These are phyloP conservation scores for Cyanistes caeruleus DNA, from an alignment of 2,113 vertebrate species.

Conservation along the genomic window DNA sequence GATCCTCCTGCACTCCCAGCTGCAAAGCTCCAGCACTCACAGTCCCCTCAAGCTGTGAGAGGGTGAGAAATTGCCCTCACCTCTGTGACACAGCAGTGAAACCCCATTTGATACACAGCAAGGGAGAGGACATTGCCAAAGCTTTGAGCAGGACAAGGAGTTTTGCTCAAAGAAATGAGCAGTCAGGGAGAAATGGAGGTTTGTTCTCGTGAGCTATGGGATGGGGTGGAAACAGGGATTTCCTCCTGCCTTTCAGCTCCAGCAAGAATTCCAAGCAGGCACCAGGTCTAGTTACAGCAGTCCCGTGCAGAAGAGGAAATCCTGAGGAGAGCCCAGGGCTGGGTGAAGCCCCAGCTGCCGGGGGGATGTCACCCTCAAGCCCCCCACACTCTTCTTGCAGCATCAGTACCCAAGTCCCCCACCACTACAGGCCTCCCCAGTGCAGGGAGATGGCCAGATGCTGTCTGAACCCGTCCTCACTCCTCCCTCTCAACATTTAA, in stretches of 20 bases:
- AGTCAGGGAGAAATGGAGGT: background rate
- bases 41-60: background rate
- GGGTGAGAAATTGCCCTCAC: background rate
- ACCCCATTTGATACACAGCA: accelerated
- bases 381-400: background rate
- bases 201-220: background rate
- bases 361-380: background rate
- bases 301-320: background rate
- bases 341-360: background rate
- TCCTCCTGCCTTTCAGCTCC: background rate
- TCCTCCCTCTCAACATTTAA: background rate
- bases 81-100: background rate
- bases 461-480: background rate
- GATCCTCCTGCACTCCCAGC: background rate
- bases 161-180: background rate
- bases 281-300: background rate
- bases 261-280: background rate
- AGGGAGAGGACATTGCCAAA: background rate
- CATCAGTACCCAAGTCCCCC: background rate
- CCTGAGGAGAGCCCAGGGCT: background rate
- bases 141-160: background rate
- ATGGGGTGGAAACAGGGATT: background rate
- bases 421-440: accelerated
- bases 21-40: background rate
- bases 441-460: accelerated